These are phyloP conservation scores for Chaitophorus viminalis DNA, from an alignment of 2,888 invertebrate genomes.

Conservation along the genomic window DNA sequence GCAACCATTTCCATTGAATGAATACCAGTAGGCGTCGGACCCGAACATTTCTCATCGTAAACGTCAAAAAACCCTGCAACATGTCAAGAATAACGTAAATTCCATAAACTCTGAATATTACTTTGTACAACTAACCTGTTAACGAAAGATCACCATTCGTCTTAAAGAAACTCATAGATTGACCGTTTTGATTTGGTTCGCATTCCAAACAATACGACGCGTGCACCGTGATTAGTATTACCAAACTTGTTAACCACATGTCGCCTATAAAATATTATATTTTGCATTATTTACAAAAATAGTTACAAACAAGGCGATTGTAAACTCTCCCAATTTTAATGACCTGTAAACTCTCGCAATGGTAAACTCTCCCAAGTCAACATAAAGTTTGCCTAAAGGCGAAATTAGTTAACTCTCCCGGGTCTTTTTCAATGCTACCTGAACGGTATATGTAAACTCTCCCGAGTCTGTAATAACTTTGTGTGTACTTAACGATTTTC, in stretches of 20 bases:
- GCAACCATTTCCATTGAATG: conserved; percentile 68
- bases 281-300: neutral
- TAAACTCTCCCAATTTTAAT: no score
- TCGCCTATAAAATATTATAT: neutral
- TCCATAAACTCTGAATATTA: neutral
- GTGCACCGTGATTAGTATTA: neutral
- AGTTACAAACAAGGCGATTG: no score
- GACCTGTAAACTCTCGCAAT: no score
- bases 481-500: no score
- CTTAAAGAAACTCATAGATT: conserved; percentile 39
- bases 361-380: no score
- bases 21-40: conserved; percentile 66
- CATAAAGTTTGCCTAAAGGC: no score
- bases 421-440: no score
- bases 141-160: conserved; percentile 38
- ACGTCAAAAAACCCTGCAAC: conserved; percentile 51
- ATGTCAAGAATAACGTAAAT: neutral
- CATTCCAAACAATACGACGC: conserved; percentile 27
- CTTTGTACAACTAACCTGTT: conserved; percentile 20
- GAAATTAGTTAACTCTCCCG: no score
- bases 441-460: no score
- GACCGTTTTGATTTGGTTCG: conserved; percentile 50
- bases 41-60: conserved; percentile 67
- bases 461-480: no score
- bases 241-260: conserved; percentile 17